Evolutionary conservation across 1,140 invertebrate species (phyloP), one percentile per base, ranked within the genome.

Genomic region (Ooceraea biroi): DNA sequence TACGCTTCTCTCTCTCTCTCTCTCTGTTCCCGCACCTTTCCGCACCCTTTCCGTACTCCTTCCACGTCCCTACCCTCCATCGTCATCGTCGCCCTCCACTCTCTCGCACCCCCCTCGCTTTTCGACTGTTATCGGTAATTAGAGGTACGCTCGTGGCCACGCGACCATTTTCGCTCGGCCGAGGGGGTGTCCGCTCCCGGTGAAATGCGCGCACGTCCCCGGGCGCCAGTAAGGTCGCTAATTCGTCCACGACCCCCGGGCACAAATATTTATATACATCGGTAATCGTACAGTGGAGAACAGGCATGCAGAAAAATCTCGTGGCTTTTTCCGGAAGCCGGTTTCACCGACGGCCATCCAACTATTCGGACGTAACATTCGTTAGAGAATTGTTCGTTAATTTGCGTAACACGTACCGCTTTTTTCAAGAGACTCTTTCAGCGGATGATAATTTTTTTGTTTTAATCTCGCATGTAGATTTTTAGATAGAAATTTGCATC

Each of bases 111-210:
- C 86, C n/a, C 78, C 77, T 61, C 89, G 84, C 85, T 85, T 84
- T 86, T 68, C 87, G 82, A 91, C 92, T 93, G 92, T 94, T 94
- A 94, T 92, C 93, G 91, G 88, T 94, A 94, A 94, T 94, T 94
- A 94, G 93, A 93, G 92, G 91, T 91, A 91, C 93, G 88, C 92
- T 92, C 91, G 85, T 92, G 85, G 93, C 90, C 93, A 94, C 94
- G 93, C 91, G 93, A 94, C 93, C 92, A 89, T 91, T 80, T 80
- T 77, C 86, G 82, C 72, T 85, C 88, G 85, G 85, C 36, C 48
- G 83, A 87, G 85, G 88, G 46, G 88, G 46, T 63, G 68, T 44
- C 50, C 30, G 55, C 14, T 30, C 50, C 44, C 71, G 72, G 85
- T 88, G 90, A 90, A 71, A 84, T 82, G 71, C 55, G 55, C 46